Evolutionary conservation across 2,113 vertebrate species (phyloP).

Genomic region (Amphiprion percula): DNA sequence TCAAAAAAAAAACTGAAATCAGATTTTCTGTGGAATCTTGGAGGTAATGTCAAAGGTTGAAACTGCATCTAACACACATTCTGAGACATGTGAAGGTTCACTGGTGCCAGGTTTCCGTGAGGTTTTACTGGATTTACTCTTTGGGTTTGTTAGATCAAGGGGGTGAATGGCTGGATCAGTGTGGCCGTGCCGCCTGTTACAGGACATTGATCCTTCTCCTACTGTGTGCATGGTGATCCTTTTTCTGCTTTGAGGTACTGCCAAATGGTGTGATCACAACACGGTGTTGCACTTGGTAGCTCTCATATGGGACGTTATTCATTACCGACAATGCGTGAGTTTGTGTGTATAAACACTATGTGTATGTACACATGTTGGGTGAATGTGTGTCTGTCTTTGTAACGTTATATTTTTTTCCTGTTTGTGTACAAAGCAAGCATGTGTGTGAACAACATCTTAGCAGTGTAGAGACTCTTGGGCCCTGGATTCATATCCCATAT

Average conservation of each 20-base stretch:
- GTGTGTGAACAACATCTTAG: conserved; percentile 41
- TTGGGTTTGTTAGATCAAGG: conserved; percentile 60
- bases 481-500: conserved; percentile 69
- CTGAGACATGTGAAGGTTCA: conserved; percentile 60
- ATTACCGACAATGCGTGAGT: conserved; percentile 23
- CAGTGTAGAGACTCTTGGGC: conserved; percentile 14
- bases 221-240: conserved; percentile 47
- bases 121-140: conserved; percentile 39
- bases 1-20: neutral
- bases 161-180: conserved; percentile 52
- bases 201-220: conserved; percentile 65
- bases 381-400: conserved; percentile 41
- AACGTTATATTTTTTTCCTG: conserved; percentile 39
- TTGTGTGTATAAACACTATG: conserved; percentile 29
- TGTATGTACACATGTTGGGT: conserved; percentile 11
- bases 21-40: conserved; percentile 13
- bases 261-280: conserved; percentile 52
- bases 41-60: conserved; percentile 30
- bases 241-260: conserved; percentile 72
- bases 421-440: conserved; percentile 59
- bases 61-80: conserved; percentile 35
- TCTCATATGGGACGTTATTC: conserved; percentile 43
- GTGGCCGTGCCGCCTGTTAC: conserved; percentile 41
- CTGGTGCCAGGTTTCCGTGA: conserved; percentile 62
- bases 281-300: conserved; percentile 19